phyloP scores from a whole-genome alignment of 2,888 invertebrate species.

The Dusona sp. region DNA sequence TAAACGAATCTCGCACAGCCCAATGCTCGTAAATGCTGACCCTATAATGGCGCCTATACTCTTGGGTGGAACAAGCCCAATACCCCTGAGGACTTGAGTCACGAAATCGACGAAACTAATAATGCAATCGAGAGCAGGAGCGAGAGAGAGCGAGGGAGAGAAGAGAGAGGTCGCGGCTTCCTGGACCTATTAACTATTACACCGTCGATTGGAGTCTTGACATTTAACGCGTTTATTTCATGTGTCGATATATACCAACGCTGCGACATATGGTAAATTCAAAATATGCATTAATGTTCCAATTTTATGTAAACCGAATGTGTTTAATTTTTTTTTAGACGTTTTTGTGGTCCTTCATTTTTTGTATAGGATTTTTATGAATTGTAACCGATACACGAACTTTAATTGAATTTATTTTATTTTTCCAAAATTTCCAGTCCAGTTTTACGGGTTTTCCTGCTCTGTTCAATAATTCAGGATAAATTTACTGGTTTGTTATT shows the following conservation, averaged over 20 bases:
- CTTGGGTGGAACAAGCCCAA: slow-evolving; percentile 42
- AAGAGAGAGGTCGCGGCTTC: slow-evolving; percentile 1
- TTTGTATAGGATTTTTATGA: not conserved
- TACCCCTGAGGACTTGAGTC: slow-evolving; percentile 58
- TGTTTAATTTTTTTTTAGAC: not conserved
- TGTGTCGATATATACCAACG: not conserved
- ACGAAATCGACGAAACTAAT: slow-evolving; percentile 67
- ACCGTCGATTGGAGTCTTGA: slow-evolving; percentile 32
- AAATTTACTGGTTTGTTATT: no score
- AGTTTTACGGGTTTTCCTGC: not conserved
- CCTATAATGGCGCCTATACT: slow-evolving; percentile 2
- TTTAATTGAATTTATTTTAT: no score
- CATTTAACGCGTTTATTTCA: not conserved
- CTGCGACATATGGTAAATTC: not conserved
- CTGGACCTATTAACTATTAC: slow-evolving; percentile 54
- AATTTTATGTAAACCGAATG: not conserved
- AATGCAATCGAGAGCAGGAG: slow-evolving; percentile 58
- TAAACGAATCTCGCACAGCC: slow-evolving; percentile 47
- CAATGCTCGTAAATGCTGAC: slow-evolving; percentile 5
- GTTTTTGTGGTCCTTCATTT: not conserved
- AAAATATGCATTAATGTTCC: not conserved
- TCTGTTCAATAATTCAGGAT: not conserved
- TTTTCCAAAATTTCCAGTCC: no score
- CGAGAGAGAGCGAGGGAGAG: not conserved
- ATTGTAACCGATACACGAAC: not conserved